Percentiles rank a stretch among this genome's conserved stretches.
These are phyloP conservation scores for Encarsia formosa DNA, from an alignment of 2,888 invertebrate species.

Conservation along the genomic window DNA sequence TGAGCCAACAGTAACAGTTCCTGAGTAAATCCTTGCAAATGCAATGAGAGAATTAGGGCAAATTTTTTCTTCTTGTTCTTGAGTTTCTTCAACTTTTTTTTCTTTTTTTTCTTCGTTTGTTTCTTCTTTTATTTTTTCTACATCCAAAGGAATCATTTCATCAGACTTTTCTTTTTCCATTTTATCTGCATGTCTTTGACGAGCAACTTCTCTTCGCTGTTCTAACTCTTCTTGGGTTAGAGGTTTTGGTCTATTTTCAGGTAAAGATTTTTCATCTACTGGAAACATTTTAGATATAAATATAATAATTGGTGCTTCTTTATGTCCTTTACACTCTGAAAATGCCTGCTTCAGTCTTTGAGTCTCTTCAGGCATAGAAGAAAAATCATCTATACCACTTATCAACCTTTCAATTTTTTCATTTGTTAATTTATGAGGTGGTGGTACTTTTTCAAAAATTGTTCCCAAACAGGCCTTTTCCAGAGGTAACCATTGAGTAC, in stretches of 20 bases:
- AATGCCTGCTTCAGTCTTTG: constrained; percentile 68
- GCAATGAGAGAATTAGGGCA: constrained; percentile 73
- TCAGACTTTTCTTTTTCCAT: constrained; percentile 43
- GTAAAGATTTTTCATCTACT: constrained; percentile 68
- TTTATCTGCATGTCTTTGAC: constrained; percentile 62
- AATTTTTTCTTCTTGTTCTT: constrained; percentile 36
- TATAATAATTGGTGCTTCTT: constrained; percentile 65
- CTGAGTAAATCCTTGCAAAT: constrained; percentile 90
- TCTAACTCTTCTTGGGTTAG: constrained; percentile 72
- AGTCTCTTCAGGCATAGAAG: constrained; percentile 65
- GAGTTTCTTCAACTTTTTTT: constrained; percentile 13
- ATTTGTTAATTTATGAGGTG: constrained; percentile 70
- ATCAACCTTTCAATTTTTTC: constrained; percentile 81
- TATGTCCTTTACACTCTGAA: constrained; percentile 63
- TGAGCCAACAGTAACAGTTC: constrained; percentile 71
- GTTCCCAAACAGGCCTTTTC: constrained; percentile 77
- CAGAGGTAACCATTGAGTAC: constrained; percentile 87
- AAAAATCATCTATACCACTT: constrained; percentile 65
- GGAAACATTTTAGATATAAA: constrained; percentile 89
- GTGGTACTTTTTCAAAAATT: constrained; percentile 76
- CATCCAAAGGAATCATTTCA: constrained; percentile 2
- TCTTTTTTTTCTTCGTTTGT: not conserved
- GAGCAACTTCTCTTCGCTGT: constrained; percentile 63
- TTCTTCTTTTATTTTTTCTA: not conserved
- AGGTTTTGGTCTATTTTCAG: constrained; percentile 75